Conservation (phyloP, 2,888 invertebrate species). For the Athalia rosae region DNA sequence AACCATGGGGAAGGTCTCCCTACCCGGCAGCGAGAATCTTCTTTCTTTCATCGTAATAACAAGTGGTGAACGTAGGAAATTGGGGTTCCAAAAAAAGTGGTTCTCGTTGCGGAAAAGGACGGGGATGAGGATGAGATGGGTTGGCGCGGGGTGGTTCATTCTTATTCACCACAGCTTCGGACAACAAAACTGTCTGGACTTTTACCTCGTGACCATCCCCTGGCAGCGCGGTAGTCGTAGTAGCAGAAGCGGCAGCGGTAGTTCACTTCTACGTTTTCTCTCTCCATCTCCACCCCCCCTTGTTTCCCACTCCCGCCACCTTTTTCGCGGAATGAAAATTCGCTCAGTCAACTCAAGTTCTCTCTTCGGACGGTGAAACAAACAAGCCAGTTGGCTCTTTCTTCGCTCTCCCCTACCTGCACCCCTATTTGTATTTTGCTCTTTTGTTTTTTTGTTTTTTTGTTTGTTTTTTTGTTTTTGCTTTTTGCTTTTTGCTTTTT, state of each 20-base stretch:
- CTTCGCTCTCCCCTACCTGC: background rate
- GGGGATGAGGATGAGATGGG: background rate
- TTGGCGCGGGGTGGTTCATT: slow-evolving; percentile 53
- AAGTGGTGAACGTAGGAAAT: background rate
- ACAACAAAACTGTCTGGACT: slow-evolving; percentile 61
- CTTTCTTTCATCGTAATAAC: background rate
- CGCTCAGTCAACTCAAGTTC: slow-evolving; percentile 55
- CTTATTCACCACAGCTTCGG: slow-evolving; percentile 65
- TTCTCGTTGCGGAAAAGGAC: background rate
- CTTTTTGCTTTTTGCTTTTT: background rate
- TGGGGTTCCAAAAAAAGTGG: background rate
- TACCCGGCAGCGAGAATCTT: background rate
- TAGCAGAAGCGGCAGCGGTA: too few relatives aligned
- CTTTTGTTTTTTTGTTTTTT: background rate
- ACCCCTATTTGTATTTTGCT: background rate
- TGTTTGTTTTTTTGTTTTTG: background rate
- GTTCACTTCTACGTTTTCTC: too few relatives aligned
- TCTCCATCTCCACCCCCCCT: background rate
- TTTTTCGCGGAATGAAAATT: slow-evolving; percentile 58
- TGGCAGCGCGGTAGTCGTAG: too few relatives aligned
- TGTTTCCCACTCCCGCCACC: slow-evolving; percentile 7
- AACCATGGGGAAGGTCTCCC: too few relatives aligned
- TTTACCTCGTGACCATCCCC: slow-evolving; percentile 41
- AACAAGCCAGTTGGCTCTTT: slow-evolving; percentile 51
- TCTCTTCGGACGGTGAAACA: slow-evolving; percentile 55